Conservation (phyloP, 2,113 vertebrate genomes). For the human region DNA sequence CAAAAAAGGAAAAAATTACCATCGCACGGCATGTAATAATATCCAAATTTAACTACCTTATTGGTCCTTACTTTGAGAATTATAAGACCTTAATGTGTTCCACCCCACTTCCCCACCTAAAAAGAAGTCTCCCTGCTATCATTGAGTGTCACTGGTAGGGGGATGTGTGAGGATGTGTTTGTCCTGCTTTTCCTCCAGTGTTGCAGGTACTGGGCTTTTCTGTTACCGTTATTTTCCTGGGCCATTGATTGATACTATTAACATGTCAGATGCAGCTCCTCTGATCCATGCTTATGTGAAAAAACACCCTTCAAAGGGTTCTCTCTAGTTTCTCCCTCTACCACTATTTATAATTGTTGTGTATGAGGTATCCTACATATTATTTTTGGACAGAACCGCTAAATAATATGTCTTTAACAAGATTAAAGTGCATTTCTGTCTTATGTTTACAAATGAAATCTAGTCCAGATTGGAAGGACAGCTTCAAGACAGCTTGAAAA, state of each 20-base stretch:
- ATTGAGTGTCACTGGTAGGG: rapidly evolving
- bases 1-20: not conserved
- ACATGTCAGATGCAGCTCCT: not conserved
- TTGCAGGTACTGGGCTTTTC: rapidly evolving
- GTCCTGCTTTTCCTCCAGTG: rapidly evolving
- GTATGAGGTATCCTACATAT: no score
- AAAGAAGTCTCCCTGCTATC: not conserved
- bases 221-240: rapidly evolving
- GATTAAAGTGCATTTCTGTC: not conserved
- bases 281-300: not conserved
- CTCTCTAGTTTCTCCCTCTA: not conserved
- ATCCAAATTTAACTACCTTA: not conserved
- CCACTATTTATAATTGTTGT: not conserved
- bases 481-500: not conserved
- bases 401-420: not conserved
- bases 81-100: not conserved
- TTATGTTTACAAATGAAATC: not conserved
- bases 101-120: rapidly evolving
- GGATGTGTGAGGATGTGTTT: rapidly evolving
- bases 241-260: not conserved
- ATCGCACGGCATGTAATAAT: not conserved
- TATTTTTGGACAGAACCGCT: not conserved
- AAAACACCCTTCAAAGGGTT: not conserved
- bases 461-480: not conserved
- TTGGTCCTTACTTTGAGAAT: not conserved